phyloP scores from a whole-genome alignment of 2,113 vertebrate species.

The Pterocles orientalis region DNA sequence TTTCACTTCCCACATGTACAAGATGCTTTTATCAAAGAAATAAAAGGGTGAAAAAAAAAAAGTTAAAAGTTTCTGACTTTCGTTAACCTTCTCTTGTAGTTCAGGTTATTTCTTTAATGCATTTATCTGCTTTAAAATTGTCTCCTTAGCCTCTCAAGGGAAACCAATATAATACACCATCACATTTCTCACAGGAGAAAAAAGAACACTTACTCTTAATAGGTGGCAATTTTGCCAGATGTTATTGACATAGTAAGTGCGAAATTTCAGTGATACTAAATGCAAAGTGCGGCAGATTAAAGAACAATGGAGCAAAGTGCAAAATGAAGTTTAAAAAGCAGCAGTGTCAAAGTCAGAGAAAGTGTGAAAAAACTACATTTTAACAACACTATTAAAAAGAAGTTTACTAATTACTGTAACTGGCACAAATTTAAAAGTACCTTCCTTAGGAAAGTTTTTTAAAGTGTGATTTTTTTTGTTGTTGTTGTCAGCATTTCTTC shows the following conservation, averaged over 20 bases:
- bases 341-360: slow-evolving; percentile 82
- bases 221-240: slow-evolving; percentile 99
- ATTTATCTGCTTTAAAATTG: slow-evolving; percentile 87
- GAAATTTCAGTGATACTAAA: slow-evolving; percentile 93
- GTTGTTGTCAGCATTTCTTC: slow-evolving; percentile 51
- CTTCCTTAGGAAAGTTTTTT: slow-evolving; percentile 72
- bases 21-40: slow-evolving; percentile 14
- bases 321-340: slow-evolving; percentile 83
- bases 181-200: slow-evolving; percentile 88
- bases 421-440: slow-evolving; percentile 74
- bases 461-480: slow-evolving; percentile 25
- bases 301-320: slow-evolving; percentile 91
- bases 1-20: neutral
- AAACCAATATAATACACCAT: slow-evolving; percentile 87
- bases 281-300: slow-evolving; percentile 96
- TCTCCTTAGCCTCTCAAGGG: slow-evolving; percentile 86
- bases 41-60: neutral
- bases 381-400: slow-evolving; percentile 75
- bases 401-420: slow-evolving; percentile 83
- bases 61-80: slow-evolving; percentile 81
- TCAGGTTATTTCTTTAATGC: slow-evolving; percentile 86
- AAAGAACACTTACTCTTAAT: slow-evolving; percentile 97
- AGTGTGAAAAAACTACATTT: slow-evolving; percentile 82
- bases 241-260: slow-evolving; percentile 99
- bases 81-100: slow-evolving; percentile 82